phyloP scores from a whole-genome alignment of 1,140 invertebrate species.

The Archivesica marissinica region DNA sequence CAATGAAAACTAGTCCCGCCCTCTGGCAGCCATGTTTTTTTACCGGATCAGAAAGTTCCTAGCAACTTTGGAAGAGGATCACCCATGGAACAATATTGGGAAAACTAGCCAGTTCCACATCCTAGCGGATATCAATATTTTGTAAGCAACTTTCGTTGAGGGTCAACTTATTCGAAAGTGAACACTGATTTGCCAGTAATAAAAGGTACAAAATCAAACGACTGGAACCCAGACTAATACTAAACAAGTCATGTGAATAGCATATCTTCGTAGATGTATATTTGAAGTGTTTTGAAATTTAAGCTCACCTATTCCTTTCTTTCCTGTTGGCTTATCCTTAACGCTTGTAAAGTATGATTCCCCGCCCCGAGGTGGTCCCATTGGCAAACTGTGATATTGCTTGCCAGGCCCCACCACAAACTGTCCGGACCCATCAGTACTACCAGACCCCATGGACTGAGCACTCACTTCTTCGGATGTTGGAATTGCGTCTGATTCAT shows the following conservation, averaged over 20 bases:
- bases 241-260: not conserved
- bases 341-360: constrained; percentile 33
- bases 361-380: constrained; percentile 3
- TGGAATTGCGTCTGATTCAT: constrained; percentile 26
- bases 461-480: not conserved
- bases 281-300: not conserved
- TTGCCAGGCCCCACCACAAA: not conserved
- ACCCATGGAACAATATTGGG: too few relatives aligned
- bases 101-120: too few relatives aligned
- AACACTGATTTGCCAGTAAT: not conserved
- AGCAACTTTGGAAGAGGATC: too few relatives aligned
- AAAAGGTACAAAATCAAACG: constrained; percentile 41
- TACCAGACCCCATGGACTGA: not conserved
- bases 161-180: too few relatives aligned
- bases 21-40: too few relatives aligned
- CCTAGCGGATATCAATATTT: too few relatives aligned
- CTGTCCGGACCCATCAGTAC: not conserved
- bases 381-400: constrained; percentile 5
- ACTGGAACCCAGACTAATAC: not conserved
- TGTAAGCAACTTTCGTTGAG: too few relatives aligned
- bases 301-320: constrained; percentile 47
- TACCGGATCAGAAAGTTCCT: too few relatives aligned
- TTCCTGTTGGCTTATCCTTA: constrained; percentile 40
- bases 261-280: not conserved
- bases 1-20: too few relatives aligned